These are phyloP conservation scores for Salvelinus namaycush DNA, from an alignment of 2,113 vertebrate species.

Conservation along the genomic window DNA sequence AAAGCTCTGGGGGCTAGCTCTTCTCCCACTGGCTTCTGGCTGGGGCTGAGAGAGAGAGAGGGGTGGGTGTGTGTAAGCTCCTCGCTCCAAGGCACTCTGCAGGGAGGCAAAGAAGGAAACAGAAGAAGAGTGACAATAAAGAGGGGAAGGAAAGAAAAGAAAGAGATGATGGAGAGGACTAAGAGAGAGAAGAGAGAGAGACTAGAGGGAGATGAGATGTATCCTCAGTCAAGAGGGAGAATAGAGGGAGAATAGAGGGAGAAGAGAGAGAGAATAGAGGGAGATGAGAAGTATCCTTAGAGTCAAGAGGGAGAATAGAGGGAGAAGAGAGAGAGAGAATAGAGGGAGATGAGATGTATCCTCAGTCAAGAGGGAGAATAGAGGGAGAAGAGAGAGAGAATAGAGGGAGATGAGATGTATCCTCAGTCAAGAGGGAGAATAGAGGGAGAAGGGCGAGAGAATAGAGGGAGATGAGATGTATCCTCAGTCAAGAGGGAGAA, in stretches of 20 bases:
- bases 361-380: too few relatives aligned
- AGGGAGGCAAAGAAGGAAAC: slow-evolving; percentile 5
- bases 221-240: neutral
- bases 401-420: too few relatives aligned
- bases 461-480: too few relatives aligned
- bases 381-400: too few relatives aligned
- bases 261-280: neutral
- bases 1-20: slow-evolving; percentile 34
- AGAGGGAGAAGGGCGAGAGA: too few relatives aligned
- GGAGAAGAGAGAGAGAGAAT: too few relatives aligned
- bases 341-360: too few relatives aligned
- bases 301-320: too few relatives aligned
- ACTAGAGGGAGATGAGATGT: neutral
- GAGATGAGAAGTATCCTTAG: too few relatives aligned
- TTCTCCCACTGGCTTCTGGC: slow-evolving; percentile 20
- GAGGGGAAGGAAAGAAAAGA: neutral
- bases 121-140: neutral
- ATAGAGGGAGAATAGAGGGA: neutral
- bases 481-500: too few relatives aligned
- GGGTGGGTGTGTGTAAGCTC: neutral
- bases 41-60: slow-evolving; percentile 14
- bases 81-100: too few relatives aligned
- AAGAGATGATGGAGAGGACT: neutral
- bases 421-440: too few relatives aligned
- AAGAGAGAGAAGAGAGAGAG: neutral